Percentiles rank a stretch among this genome's conserved stretches.
Evolutionary conservation across 2,888 invertebrate species (phyloP).

Genomic region (Microctonus aethiopoides): DNA sequence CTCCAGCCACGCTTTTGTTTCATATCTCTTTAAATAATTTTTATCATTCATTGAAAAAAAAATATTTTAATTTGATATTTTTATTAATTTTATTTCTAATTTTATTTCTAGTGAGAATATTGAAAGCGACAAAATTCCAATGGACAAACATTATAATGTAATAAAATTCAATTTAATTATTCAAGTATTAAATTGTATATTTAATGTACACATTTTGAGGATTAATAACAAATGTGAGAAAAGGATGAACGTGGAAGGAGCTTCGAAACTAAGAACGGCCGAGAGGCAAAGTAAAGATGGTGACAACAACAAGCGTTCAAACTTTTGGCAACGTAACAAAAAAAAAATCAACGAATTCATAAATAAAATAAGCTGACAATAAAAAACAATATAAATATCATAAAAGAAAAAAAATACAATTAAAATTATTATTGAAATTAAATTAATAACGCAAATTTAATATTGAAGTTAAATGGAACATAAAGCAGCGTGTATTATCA

Average conservation of each 20-base stretch:
- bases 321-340: constrained; percentile 37
- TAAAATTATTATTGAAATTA: neutral
- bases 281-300: constrained; percentile 39
- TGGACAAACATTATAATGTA: too few relatives aligned
- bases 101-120: too few relatives aligned
- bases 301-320: constrained; percentile 39
- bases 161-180: too few relatives aligned
- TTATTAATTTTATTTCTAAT: neutral
- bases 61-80: too few relatives aligned
- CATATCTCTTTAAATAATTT: too few relatives aligned
- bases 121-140: too few relatives aligned
- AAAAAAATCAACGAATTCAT: constrained; percentile 21
- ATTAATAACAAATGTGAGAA: neutral
- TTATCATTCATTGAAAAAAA: too few relatives aligned
- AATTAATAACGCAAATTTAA: too few relatives aligned
- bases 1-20: constrained; percentile 36
- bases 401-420: neutral
- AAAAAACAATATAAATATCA: neutral
- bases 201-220: too few relatives aligned
- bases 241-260: constrained; percentile 35
- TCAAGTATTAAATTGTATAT: too few relatives aligned
- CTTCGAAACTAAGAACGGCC: constrained; percentile 37
- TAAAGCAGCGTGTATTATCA: too few relatives aligned
- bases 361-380: neutral
- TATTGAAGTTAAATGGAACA: too few relatives aligned